Evolutionary conservation across 2,888 invertebrate genomes (phyloP).

Genomic region (Cantharis lateralis): DNA sequence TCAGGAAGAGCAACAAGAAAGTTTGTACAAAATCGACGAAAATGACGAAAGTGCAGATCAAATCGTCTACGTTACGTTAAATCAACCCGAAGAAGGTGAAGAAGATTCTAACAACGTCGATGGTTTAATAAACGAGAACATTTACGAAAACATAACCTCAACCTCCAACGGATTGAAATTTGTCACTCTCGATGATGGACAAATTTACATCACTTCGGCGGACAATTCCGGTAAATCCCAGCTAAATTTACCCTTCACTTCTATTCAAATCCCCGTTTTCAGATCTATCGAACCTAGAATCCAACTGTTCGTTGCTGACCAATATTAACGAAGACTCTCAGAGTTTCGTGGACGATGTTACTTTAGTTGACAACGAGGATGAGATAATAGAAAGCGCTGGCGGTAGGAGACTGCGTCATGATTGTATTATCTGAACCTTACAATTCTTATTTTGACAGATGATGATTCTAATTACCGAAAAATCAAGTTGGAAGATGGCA

Average conservation of each 20-base stretch:
- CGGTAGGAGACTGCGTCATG: background rate
- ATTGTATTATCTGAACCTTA: background rate
- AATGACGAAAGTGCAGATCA: constrained; percentile 15
- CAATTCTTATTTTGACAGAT: constrained; percentile 17
- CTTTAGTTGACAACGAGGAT: constrained; percentile 1
- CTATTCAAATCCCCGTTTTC: background rate
- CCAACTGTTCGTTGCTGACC: background rate
- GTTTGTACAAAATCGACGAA: constrained; percentile 13
- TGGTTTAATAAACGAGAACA: constrained; percentile 2
- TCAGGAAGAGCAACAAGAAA: constrained; percentile 4
- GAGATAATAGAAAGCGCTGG: constrained; percentile 1
- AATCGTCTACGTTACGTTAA: constrained; percentile 20
- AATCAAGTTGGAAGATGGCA: constrained; percentile 46
- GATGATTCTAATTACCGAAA: constrained; percentile 34
- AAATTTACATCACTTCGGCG: constrained; percentile 36
- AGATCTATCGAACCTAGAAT: background rate
- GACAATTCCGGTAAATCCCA: constrained; percentile 16
- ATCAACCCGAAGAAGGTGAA: constrained; percentile 43
- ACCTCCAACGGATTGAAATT: constrained; percentile 34
- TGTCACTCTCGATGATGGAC: constrained; percentile 38
- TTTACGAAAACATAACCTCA: background rate
- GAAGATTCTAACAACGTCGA: constrained; percentile 40
- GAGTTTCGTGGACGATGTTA: constrained; percentile 11
- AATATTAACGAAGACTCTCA: constrained; percentile 8
- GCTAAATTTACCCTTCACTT: background rate